These are phyloP conservation scores for Crax fasciolata DNA, from an alignment of 2,797 vertebrate genomes.

Conservation along the genomic window DNA sequence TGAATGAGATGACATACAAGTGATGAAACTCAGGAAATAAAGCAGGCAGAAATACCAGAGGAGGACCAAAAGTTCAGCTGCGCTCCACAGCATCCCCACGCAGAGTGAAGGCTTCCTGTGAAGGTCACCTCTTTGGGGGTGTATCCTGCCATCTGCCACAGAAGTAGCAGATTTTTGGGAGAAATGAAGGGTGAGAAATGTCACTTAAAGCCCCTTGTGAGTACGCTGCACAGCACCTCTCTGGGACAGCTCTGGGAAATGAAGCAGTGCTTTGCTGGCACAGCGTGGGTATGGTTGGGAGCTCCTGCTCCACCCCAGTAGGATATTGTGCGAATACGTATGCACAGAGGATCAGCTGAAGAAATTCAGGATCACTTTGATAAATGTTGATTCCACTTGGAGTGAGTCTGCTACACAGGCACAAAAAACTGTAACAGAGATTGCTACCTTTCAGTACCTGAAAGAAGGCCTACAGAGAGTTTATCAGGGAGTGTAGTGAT, in stretches of 20 bases:
- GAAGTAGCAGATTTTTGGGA: constrained; percentile 49
- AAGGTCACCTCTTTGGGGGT: constrained; percentile 65
- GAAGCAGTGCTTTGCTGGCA: neutral
- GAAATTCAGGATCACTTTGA: constrained; percentile 10
- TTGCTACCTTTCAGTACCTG: neutral
- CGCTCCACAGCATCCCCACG: constrained; percentile 36
- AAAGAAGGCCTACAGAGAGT: neutral
- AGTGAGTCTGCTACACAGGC: neutral
- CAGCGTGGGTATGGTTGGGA: neutral
- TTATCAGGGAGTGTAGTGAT: neutral
- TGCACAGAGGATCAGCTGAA: neutral
- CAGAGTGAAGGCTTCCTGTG: constrained; percentile 55
- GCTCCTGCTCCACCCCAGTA: neutral
- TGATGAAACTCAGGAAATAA: constrained; percentile 52
- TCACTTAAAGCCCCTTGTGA: constrained; percentile 48
- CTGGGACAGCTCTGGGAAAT: constrained; percentile 34
- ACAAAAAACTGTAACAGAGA: neutral
- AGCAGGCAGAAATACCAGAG: constrained; percentile 56
- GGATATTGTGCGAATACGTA: neutral
- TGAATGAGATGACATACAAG: constrained; percentile 58
- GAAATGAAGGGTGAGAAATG: constrained; percentile 58
- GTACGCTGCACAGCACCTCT: constrained; percentile 3
- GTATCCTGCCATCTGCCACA: constrained; percentile 64
- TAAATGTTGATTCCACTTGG: neutral
- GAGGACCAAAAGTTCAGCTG: constrained; percentile 52